A percentile compares a stretch with the other conserved stretches of the same genome.
Conservation (phyloP, 2,888 invertebrate genomes). For the Galerucella nymphaeae region DNA sequence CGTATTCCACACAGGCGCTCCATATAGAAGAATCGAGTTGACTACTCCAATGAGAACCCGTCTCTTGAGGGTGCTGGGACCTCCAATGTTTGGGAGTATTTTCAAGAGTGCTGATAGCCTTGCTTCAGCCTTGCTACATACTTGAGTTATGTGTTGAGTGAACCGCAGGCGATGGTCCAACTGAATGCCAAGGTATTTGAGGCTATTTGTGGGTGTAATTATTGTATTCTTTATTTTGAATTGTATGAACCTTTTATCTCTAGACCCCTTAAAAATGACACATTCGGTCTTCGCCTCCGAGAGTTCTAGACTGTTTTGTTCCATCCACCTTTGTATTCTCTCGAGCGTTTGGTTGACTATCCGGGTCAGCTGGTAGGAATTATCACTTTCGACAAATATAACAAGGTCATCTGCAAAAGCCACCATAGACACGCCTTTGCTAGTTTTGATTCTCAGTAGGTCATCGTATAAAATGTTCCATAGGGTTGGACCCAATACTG, state of each 20-base stretch:
- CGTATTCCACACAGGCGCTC: background rate
- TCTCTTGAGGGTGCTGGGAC: background rate
- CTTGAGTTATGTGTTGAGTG: background rate
- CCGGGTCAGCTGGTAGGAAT: background rate
- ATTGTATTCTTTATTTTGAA: background rate
- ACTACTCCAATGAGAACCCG: background rate
- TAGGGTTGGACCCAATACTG: background rate
- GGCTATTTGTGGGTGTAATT: background rate
- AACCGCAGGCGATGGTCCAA: background rate
- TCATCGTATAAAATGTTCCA: background rate
- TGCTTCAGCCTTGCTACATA: background rate
- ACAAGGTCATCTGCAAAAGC: conserved; percentile 3
- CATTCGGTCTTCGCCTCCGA: background rate
- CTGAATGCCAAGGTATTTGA: background rate
- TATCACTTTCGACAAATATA: background rate
- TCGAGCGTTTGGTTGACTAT: background rate
- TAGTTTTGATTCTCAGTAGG: background rate
- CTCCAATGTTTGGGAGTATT: background rate
- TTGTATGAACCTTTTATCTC: background rate
- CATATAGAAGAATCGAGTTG: background rate
- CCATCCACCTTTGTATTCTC: background rate
- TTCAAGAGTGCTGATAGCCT: background rate
- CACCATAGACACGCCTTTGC: background rate
- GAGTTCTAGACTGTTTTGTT: background rate
- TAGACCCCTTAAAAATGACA: background rate